A percentile compares a stretch with the other conserved stretches of the same genome.
These are phyloP conservation scores for Balaeniceps rex DNA, from an alignment of 2,113 vertebrate genomes.

Conservation along the genomic window DNA sequence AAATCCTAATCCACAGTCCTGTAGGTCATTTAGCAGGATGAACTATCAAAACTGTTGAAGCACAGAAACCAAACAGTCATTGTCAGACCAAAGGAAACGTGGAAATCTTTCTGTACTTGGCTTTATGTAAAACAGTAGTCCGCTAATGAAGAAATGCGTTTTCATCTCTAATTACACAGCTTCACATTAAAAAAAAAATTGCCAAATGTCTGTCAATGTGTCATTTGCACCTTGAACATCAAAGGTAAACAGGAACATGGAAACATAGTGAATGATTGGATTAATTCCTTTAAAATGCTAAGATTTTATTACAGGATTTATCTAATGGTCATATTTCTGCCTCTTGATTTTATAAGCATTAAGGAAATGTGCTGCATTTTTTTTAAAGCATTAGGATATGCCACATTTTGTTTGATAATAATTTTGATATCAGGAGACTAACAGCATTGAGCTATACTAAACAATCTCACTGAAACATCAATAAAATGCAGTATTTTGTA, in stretches of 20 bases:
- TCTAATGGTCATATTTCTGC: not conserved
- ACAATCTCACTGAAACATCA: not conserved
- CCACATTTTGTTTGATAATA: not conserved
- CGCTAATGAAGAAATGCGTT: not conserved
- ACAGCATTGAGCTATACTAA: not conserved
- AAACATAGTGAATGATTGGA: not conserved
- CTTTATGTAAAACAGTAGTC: not conserved
- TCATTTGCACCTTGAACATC: not conserved
- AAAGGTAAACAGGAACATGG: not conserved
- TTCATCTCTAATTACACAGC: not conserved
- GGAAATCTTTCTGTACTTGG: not conserved
- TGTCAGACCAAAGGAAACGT: not conserved
- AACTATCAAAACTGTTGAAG: not conserved
- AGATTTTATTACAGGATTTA: not conserved
- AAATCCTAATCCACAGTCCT: not conserved
- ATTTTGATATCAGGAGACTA: not conserved
- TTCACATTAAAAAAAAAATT: not conserved
- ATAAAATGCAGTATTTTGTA: slow-evolving; percentile 21
- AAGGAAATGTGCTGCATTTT: not conserved
- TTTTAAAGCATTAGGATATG: not conserved
- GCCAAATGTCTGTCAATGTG: not conserved
- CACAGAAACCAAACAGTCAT: not conserved
- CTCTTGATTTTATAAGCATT: not conserved
- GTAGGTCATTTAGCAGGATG: not conserved
- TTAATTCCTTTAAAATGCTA: not conserved